Conservation (phyloP, 1,140 invertebrate species). For the Drosophila lacteicornis region DNA sequence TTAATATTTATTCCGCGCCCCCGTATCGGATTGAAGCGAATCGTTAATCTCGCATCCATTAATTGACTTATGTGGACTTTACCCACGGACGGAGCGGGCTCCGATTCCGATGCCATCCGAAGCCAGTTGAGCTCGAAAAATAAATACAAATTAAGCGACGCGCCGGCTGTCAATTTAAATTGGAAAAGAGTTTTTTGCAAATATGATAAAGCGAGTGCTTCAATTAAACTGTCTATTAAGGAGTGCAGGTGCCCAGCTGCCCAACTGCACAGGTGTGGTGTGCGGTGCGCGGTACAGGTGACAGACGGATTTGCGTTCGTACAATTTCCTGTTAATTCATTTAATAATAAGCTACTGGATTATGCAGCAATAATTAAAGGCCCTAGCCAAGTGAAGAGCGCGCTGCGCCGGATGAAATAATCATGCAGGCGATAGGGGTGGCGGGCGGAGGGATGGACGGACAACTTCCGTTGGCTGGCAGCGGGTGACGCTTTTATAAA, state of each 20-base stretch:
- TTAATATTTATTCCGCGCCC: background rate
- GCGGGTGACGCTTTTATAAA: slow-evolving; percentile 1
- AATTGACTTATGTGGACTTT: slow-evolving; percentile 68
- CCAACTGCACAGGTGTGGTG: slow-evolving; percentile 3
- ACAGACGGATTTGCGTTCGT: slow-evolving; percentile 33
- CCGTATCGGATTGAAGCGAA: slow-evolving; percentile 25
- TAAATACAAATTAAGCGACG: slow-evolving; percentile 37
- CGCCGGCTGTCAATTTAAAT: slow-evolving; percentile 54
- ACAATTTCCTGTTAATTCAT: slow-evolving; percentile 33
- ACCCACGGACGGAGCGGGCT: background rate
- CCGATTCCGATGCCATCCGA: background rate
- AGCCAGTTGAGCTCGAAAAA: slow-evolving; percentile 8
- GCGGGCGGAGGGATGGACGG: background rate
- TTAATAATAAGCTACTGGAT: slow-evolving; percentile 72
- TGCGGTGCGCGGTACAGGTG: slow-evolving; percentile 19
- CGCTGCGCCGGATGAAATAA: background rate
- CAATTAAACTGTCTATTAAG: slow-evolving; percentile 70
- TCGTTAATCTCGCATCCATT: slow-evolving; percentile 63
- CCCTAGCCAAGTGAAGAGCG: slow-evolving; percentile 16
- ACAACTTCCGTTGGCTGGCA: slow-evolving; percentile 42
- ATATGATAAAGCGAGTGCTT: slow-evolving; percentile 60
- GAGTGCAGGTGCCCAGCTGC: slow-evolving; percentile 7
- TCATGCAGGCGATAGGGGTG: background rate
- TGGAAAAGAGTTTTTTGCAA: slow-evolving; percentile 49
- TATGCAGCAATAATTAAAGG: slow-evolving; percentile 60